These are phyloP conservation scores for Listronotus oregonensis DNA, from an alignment of 1,140 invertebrate species.

Conservation along the genomic window DNA sequence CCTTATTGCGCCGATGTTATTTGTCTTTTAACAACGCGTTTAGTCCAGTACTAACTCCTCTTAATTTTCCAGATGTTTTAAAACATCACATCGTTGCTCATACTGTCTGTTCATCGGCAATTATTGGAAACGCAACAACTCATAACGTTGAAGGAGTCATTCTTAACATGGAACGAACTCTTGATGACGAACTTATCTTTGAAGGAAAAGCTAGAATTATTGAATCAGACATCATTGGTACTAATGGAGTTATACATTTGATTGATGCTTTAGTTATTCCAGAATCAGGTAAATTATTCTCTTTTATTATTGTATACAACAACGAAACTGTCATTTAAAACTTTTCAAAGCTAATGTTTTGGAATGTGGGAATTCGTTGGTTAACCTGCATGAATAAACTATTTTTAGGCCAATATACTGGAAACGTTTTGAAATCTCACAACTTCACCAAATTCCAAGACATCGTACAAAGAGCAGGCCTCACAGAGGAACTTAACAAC, in stretches of 20 bases:
- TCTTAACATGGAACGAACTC: constrained; percentile 61
- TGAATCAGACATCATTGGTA: constrained; percentile 62
- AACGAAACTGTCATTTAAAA: too few relatives aligned
- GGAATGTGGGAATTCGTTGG: too few relatives aligned
- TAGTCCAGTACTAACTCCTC: too few relatives aligned
- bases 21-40: too few relatives aligned
- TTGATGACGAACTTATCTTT: constrained; percentile 57
- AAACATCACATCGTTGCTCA: constrained; percentile 70
- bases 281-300: constrained; percentile 49
- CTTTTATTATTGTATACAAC: too few relatives aligned
- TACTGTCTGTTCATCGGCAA: constrained; percentile 67
- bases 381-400: too few relatives aligned
- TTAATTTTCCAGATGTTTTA: constrained; percentile 60
- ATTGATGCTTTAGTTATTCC: constrained; percentile 70
- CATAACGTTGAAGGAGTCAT: constrained; percentile 61
- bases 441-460: constrained; percentile 61
- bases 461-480: constrained; percentile 61
- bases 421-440: constrained; percentile 56
- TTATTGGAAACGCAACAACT: constrained; percentile 61
- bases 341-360: too few relatives aligned
- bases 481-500: constrained; percentile 62
- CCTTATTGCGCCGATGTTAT: too few relatives aligned
- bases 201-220: constrained; percentile 58
- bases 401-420: constrained; percentile 55
- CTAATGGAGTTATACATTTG: constrained; percentile 73